Conservation (phyloP, 2,797 vertebrate genomes). For the Gallinago solitaria region DNA sequence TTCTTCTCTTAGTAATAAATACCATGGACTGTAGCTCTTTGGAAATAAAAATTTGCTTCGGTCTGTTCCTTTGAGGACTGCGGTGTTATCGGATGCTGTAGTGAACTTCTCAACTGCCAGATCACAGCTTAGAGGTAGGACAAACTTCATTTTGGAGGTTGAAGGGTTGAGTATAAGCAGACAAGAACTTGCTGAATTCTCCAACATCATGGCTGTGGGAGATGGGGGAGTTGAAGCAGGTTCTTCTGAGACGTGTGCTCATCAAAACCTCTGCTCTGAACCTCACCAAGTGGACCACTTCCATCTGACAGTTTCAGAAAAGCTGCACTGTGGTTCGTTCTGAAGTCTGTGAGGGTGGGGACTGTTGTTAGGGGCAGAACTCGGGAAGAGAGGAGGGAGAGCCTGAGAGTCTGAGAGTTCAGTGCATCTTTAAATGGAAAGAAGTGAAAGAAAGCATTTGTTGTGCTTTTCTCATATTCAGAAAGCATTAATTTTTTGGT, state of each 20-base stretch:
- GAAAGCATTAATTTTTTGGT: not conserved
- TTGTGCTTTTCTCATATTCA: not conserved
- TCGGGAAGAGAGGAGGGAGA: not conserved
- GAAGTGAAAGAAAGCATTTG: not conserved
- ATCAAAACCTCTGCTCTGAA: fast-evolving
- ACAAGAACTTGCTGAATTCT: not conserved
- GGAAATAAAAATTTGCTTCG: not conserved
- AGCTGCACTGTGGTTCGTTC: not conserved
- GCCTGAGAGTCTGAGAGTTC: not conserved
- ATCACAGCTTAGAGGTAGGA: not conserved
- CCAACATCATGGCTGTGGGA: not conserved
- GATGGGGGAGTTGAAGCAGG: not conserved
- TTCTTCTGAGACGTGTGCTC: not conserved
- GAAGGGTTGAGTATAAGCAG: not conserved
- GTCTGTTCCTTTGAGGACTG: not conserved
- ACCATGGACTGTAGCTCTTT: not conserved
- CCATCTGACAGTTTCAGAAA: fast-evolving
- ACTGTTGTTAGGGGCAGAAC: not conserved
- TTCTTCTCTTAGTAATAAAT: not conserved
- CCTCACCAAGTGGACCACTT: not conserved
- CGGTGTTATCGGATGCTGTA: not conserved
- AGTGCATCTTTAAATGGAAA: not conserved
- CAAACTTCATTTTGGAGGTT: not conserved
- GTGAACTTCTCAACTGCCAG: not conserved
- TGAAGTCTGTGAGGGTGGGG: not conserved